phyloP scores from a whole-genome alignment of 2,113 vertebrate genomes.

The Engystomops pustulosus region DNA sequence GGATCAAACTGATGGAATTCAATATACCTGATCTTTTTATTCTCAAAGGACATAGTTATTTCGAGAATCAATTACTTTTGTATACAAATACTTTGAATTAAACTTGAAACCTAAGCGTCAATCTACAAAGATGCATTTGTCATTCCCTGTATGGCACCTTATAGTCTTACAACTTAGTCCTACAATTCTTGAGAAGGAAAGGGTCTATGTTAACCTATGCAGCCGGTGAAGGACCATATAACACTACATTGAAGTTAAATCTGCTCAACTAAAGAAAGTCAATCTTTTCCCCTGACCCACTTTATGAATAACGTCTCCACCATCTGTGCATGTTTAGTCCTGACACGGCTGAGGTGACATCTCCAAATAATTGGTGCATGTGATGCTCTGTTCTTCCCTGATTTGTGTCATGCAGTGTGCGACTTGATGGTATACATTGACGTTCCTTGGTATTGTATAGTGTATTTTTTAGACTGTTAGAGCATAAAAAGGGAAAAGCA shows the following conservation, averaged over 20 bases:
- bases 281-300: constrained; percentile 15
- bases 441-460: not conserved
- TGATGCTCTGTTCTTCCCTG: not conserved
- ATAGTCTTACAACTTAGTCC: not conserved
- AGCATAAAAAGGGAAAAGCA: not conserved
- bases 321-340: constrained; percentile 7
- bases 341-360: constrained; percentile 9
- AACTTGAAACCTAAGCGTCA: too few species aligned
- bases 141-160: not conserved
- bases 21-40: too few species aligned
- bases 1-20: too few species aligned
- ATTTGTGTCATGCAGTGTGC: not conserved
- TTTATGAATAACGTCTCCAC: not conserved
- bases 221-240: not conserved
- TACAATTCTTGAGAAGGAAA: not conserved
- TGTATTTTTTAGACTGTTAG: not conserved
- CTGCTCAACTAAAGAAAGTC: constrained; percentile 12
- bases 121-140: not conserved
- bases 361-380: not conserved
- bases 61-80: too few species aligned
- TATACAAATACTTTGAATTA: too few species aligned
- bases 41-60: too few species aligned
- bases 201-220: not conserved
- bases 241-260: not conserved
- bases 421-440: not conserved